Conservation (phyloP, 1,140 invertebrate genomes). For the Nephila pilipes region DNA sequence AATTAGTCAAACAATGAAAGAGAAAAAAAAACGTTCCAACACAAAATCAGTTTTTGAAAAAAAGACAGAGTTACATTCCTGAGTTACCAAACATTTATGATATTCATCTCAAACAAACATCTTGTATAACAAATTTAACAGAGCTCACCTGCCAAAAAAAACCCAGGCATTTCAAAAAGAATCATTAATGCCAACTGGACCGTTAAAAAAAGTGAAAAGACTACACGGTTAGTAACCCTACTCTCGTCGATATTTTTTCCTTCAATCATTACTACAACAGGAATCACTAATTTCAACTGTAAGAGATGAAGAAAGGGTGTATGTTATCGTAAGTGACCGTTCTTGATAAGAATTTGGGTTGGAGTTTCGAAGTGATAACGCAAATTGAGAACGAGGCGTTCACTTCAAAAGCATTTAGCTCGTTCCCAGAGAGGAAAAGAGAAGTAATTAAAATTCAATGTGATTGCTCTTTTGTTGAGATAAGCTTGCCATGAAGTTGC, state of each 20-base stretch:
- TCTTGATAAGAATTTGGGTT: not conserved
- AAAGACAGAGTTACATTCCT: too few species aligned
- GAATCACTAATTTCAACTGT: not conserved
- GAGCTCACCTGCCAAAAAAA: too few species aligned
- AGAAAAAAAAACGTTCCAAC: too few species aligned
- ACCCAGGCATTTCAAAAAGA: too few species aligned
- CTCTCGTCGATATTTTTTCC: not conserved
- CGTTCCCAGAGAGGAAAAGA: not conserved
- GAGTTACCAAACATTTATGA: too few species aligned
- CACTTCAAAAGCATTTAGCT: not conserved
- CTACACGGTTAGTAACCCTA: too few species aligned
- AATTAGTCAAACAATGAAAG: too few species aligned
- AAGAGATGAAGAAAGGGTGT: not conserved
- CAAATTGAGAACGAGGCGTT: not conserved
- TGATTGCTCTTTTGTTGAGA: not conserved
- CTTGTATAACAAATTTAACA: too few species aligned
- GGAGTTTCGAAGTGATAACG: not conserved
- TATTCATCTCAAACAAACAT: too few species aligned
- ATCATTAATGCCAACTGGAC: too few species aligned
- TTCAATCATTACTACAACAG: not conserved
- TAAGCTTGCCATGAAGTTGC: not conserved
- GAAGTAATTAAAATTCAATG: constrained; percentile 25
- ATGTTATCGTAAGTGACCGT: not conserved
- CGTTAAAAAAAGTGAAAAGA: too few species aligned
- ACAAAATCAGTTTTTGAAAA: too few species aligned